Evolutionary conservation across 1,140 invertebrate genomes (phyloP).

Genomic region (Phenacoccus solenopsis): DNA sequence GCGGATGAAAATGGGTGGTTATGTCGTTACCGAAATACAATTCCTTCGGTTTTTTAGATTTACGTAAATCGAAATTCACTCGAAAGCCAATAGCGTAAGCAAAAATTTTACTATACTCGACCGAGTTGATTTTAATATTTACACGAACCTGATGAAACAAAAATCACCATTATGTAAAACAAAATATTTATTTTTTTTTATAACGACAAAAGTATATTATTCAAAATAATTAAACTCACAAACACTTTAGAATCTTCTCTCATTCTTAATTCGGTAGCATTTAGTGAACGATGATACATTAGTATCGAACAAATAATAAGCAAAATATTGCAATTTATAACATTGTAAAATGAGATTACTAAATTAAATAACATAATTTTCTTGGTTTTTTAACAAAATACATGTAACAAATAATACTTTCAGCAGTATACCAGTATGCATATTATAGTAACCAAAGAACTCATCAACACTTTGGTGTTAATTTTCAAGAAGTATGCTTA

Average conservation of each 20-base stretch:
- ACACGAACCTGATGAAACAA: conserved; percentile 17
- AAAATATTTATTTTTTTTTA: neutral
- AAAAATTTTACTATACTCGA: conserved; percentile 18
- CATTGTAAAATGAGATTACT: neutral
- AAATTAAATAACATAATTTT: neutral
- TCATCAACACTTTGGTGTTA: too few relatives aligned
- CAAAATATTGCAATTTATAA: neutral
- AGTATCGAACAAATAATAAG: neutral
- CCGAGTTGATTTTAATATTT: conserved; percentile 19
- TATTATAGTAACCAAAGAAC: too few relatives aligned
- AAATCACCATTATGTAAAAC: neutral
- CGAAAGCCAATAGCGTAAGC: conserved; percentile 20
- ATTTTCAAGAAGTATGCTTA: too few relatives aligned
- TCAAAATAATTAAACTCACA: neutral
- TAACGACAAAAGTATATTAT: neutral
- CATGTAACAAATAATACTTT: too few relatives aligned
- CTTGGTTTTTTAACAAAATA: too few relatives aligned
- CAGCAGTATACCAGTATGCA: too few relatives aligned
- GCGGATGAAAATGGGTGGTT: neutral
- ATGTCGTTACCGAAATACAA: neutral
- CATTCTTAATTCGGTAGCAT: neutral
- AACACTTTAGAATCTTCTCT: conserved; percentile 10
- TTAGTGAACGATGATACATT: neutral
- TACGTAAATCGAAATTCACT: conserved; percentile 18
- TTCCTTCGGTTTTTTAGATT: neutral